Evolutionary conservation across 2,113 vertebrate species (phyloP).

Genomic region (Siniperca knerii): DNA sequence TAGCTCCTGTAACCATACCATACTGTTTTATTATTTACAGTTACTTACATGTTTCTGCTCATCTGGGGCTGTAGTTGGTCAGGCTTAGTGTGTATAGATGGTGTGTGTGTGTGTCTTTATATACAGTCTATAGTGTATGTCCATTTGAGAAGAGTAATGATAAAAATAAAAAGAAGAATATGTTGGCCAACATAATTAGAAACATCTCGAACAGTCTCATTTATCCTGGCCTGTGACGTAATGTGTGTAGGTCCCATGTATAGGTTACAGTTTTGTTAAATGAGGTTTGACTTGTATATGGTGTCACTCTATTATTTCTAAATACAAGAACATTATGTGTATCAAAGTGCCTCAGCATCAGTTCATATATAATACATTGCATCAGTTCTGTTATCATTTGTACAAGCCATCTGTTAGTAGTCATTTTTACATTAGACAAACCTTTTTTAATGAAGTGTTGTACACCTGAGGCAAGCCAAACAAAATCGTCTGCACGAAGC

Average conservation of each 20-base stretch:
- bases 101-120: conserved; percentile 26
- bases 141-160: not conserved
- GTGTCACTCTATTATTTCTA: not conserved
- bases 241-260: not conserved
- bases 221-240: not conserved
- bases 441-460: conserved; percentile 23
- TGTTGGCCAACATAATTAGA: not conserved
- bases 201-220: not conserved
- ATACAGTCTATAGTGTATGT: not conserved
- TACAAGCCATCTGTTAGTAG: conserved; percentile 19
- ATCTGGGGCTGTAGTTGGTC: conserved; percentile 58
- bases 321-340: not conserved
- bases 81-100: conserved; percentile 12
- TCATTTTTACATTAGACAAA: conserved; percentile 5
- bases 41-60: conserved; percentile 46
- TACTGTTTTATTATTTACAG: conserved; percentile 71
- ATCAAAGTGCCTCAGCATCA: conserved; percentile 15
- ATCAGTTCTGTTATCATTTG: conserved; percentile 7
- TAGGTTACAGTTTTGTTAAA: conserved; percentile 12
- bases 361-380: conserved; percentile 17
- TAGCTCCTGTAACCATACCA: conserved; percentile 3
- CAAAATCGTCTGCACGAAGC: not conserved
- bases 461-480: conserved; percentile 23
- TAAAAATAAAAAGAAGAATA: not conserved
- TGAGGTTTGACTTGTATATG: not conserved